Base-by-base conservation (phyloP, 2,888 invertebrate genomes). In the Melanchra persicariae region DNA sequence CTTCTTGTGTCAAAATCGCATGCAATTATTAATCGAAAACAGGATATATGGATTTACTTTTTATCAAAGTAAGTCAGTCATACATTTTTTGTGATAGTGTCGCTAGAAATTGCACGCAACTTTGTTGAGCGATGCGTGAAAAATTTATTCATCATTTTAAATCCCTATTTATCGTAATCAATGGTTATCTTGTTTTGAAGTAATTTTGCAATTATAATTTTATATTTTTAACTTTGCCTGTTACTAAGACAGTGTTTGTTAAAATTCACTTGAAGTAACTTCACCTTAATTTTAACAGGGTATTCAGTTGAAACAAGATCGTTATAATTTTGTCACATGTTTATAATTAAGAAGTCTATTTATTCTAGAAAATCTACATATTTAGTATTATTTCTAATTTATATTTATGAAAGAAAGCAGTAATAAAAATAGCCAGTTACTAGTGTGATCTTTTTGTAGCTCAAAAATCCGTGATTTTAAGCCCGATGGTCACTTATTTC, bases 341-440 rank as follows among this genome's bases (percentile, higher is more conserved):
- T 66, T 75, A 26, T 26, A 24, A 24, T 34, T 54, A 76, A 43
- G 47, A 70, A 70, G 24, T 81, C 57, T 81, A 81, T 76, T 64
- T 76, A 60, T 63, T 64, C n/a, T 57, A 63, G 54, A 24, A 55
- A 76, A 68, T 76, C 34, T 63, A 57, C 47, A 6, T 26, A 37
- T 61, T 43, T 49, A 70, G 52, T 61, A 49, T 70, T 47, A 54
- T 81, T 81, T 65, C 17, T 61, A 43, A 61, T 37, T 60, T 52
- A 64, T 81, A 64, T 61, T 77, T 62, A 77, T 58, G 64, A 70
- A 49, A 45, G 47, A 47, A 78, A 57, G 40, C 70, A 58, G 60
- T 76, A 51, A 80, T 40, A 10, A 51, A 81, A 81, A 65, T 77
- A 78, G 70, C 54, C 64, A 76, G 51, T 37, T 22, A 54, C 19